phyloP scores from a whole-genome alignment of 2,888 invertebrate species.

The Xylota segnis region DNA sequence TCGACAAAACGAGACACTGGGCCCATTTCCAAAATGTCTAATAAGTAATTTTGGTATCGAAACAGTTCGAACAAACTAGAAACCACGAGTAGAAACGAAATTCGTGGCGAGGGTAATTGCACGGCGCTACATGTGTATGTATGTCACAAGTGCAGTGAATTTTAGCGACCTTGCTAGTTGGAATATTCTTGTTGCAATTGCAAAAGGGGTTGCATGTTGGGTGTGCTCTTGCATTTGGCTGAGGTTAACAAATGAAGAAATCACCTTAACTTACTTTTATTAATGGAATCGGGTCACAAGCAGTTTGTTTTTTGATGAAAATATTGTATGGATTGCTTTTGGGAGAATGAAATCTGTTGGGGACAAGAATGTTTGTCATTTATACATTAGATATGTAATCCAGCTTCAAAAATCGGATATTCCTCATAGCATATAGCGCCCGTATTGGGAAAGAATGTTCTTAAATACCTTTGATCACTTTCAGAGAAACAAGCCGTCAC shows the following conservation, averaged over 20 bases:
- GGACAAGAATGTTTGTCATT: too few relatives aligned
- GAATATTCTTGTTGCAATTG: conserved; percentile 21
- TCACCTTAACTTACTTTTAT: conserved; percentile 11
- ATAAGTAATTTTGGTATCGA: conserved; percentile 7
- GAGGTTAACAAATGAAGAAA: conserved; percentile 41
- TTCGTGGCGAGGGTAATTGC: background rate
- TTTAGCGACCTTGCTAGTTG: conserved; percentile 42
- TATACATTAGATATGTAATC: too few relatives aligned
- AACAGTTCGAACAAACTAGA: conserved; percentile 7
- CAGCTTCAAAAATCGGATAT: too few relatives aligned
- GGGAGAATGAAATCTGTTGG: too few relatives aligned
- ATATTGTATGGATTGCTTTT: background rate
- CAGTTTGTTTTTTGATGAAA: background rate
- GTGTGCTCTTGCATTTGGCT: conserved; percentile 29
- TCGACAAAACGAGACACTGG: conserved; percentile 12
- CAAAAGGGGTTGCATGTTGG: conserved; percentile 32
- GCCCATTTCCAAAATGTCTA: conserved; percentile 23
- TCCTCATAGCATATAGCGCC: too few relatives aligned
- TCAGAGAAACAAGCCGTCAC: too few relatives aligned
- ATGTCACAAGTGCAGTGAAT: conserved; percentile 27
- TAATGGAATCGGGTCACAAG: conserved; percentile 29
- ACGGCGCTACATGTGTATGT: background rate
- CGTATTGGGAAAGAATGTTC: too few relatives aligned
- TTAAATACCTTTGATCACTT: too few relatives aligned
- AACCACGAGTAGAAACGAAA: conserved; percentile 3